Conservation (phyloP, 2,113 vertebrate species). For the Probosciger aterrimus region DNA sequence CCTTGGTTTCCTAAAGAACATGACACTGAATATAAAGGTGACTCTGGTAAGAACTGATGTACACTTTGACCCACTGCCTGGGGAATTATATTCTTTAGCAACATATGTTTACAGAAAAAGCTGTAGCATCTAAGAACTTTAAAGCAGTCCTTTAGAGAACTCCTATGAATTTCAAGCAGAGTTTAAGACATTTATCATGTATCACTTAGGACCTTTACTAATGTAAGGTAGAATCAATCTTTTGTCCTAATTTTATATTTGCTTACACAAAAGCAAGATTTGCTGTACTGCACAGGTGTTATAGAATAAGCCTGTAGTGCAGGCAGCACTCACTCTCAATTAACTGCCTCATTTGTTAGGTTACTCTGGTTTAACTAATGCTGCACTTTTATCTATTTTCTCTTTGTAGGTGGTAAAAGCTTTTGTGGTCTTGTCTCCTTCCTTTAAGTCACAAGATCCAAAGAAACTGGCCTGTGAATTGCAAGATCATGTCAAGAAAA, state of each 20-base stretch:
- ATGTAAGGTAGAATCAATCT: not conserved
- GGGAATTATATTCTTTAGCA: not conserved
- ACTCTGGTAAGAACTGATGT: not conserved
- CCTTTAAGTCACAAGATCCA: constrained; percentile 62
- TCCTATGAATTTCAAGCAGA: not conserved
- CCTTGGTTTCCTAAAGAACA: not conserved
- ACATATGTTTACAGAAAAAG: not conserved
- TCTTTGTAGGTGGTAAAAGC: constrained; percentile 79
- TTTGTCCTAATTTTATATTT: not conserved
- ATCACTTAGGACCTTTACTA: not conserved
- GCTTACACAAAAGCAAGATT: not conserved
- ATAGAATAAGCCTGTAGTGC: not conserved
- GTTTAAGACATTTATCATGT: not conserved
- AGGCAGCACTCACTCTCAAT: not conserved
- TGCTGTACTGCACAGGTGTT: not conserved
- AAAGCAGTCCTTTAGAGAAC: not conserved
- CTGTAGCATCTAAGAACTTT: not conserved
- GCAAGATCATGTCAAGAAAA: constrained; percentile 77
- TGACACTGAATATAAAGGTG: not conserved
- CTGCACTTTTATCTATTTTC: not conserved
- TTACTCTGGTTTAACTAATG: not conserved
- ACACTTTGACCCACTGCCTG: not conserved
- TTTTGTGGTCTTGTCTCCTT: constrained; percentile 75
- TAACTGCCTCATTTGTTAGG: not conserved
- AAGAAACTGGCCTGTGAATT: constrained; percentile 70